Evolutionary conservation across 2,113 vertebrate genomes (phyloP).

Genomic region (Labeo catla): DNA sequence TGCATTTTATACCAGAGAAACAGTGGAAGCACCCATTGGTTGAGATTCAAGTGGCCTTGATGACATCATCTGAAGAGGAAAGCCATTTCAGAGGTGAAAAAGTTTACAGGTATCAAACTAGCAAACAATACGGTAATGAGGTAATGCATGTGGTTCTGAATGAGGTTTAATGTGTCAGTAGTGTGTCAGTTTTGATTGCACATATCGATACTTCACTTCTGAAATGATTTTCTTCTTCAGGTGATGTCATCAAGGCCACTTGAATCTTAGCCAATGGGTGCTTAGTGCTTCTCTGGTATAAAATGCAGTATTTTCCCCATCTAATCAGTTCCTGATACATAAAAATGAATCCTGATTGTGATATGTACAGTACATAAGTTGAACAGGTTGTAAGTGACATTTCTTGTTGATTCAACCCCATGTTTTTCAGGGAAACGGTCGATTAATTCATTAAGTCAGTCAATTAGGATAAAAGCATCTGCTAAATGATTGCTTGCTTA

Average conservation of each 20-base stretch:
- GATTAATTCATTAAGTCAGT: neutral
- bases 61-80: too few relatives aligned
- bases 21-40: too few relatives aligned
- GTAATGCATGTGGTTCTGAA: too few relatives aligned
- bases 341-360: neutral
- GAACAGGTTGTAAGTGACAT: neutral
- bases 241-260: neutral
- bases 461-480: neutral
- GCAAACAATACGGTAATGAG: too few relatives aligned
- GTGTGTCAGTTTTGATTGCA: too few relatives aligned
- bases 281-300: neutral
- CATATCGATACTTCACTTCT: neutral
- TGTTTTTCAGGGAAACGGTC: slow-evolving; percentile 1
- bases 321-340: neutral
- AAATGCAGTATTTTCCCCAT: neutral
- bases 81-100: too few relatives aligned
- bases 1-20: too few relatives aligned
- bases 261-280: neutral
- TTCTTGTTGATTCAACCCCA: neutral
- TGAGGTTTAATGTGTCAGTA: too few relatives aligned
- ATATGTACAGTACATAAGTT: neutral
- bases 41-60: too few relatives aligned
- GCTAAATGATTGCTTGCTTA: neutral
- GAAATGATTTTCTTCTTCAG: neutral
- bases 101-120: too few relatives aligned